These are phyloP conservation scores for Charanyca ferruginea DNA, from an alignment of 2,888 invertebrate genomes.

Conservation along the genomic window DNA sequence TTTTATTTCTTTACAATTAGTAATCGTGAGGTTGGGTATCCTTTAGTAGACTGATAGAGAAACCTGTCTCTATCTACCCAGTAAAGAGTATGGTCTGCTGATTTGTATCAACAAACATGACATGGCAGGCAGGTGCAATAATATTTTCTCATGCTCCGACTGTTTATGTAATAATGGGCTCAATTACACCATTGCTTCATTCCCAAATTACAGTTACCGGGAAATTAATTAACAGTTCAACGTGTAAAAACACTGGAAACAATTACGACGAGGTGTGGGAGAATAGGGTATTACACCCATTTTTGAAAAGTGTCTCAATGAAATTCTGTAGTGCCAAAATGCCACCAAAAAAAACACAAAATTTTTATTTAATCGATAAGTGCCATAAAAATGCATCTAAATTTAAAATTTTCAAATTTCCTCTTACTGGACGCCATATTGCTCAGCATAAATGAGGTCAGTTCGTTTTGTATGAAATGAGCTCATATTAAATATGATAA, in stretches of 20 bases:
- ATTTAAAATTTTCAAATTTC: no score
- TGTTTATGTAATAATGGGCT: not conserved
- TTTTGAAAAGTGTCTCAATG: no score
- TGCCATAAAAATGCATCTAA: no score
- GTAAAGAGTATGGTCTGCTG: not conserved
- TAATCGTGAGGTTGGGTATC: not conserved
- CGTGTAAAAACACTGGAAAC: not conserved
- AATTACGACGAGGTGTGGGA: not conserved
- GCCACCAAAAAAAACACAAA: no score
- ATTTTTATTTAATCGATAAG: no score
- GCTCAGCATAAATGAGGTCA: no score
- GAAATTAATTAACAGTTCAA: slow-evolving; percentile 2
- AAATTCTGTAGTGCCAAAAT: no score
- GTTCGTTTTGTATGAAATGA: no score
- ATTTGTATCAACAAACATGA: slow-evolving; percentile 12
- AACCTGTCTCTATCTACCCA: not conserved
- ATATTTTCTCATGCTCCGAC: slow-evolving; percentile 13
- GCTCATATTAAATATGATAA: no score
- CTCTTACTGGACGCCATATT: no score
- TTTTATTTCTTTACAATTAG: not conserved
- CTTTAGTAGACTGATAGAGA: no score
- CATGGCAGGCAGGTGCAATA: not conserved
- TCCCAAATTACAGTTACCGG: not conserved
- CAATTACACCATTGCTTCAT: slow-evolving; percentile 5
- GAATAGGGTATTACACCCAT: no score